These are phyloP conservation scores for Amblyopsis rosae DNA, from an alignment of 2,113 vertebrate genomes.

Conservation along the genomic window DNA sequence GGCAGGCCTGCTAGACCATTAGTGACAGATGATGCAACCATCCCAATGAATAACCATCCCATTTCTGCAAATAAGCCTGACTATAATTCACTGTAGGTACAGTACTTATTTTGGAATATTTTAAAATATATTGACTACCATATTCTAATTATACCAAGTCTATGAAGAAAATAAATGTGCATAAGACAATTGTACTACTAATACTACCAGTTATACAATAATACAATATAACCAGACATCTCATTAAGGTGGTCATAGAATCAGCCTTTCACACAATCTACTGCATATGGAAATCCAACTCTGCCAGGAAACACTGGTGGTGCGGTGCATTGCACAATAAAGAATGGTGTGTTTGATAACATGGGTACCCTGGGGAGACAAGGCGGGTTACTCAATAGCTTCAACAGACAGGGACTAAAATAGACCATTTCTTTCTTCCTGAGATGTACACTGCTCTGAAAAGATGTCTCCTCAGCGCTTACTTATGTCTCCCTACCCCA, in stretches of 20 bases:
- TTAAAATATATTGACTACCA: too few relatives aligned
- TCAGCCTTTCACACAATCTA: slow-evolving; percentile 13
- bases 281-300: slow-evolving; percentile 22
- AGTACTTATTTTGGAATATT: too few relatives aligned
- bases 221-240: background rate
- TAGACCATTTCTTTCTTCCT: slow-evolving; percentile 67
- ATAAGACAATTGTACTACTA: too few relatives aligned
- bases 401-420: slow-evolving; percentile 72
- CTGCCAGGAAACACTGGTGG: slow-evolving; percentile 58
- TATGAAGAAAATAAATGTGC: too few relatives aligned
- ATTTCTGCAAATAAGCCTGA: too few relatives aligned
- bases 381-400: slow-evolving; percentile 74
- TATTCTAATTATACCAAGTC: too few relatives aligned
- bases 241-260: background rate
- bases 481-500: slow-evolving; percentile 50
- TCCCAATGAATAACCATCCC: too few relatives aligned
- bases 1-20: too few relatives aligned
- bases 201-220: too few relatives aligned
- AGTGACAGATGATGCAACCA: too few relatives aligned
- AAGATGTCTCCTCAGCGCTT: slow-evolving; percentile 76
- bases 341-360: slow-evolving; percentile 53
- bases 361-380: slow-evolving; percentile 61
- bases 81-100: too few relatives aligned
- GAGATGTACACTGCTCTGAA: slow-evolving; percentile 63
- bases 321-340: slow-evolving; percentile 65